Evolutionary conservation across 2,113 vertebrate species (phyloP), one percentile per base, ranked within the genome.

Genomic region (Gymnobelideus leadbeateri): DNA sequence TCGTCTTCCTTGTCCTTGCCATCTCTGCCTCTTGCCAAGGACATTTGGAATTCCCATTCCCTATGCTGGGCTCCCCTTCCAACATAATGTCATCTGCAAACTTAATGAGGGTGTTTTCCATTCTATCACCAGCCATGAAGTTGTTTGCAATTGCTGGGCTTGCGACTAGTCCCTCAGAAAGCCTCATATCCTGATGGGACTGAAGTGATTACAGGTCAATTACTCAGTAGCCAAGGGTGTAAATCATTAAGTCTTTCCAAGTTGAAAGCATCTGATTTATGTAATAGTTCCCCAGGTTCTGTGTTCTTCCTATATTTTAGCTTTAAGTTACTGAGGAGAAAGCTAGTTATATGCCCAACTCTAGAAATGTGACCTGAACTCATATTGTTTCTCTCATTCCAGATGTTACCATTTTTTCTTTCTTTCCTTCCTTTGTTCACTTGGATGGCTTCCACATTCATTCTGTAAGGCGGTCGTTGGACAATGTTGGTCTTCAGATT

Each of bases 401-500:
- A 68, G 31, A 4, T 68, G 31, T 0, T 68, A 4, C 61, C 61
- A 68, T 0, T 68, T 4, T 54, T 54, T 54, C 23, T 54, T 54
- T 54, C 23, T 6, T 31, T 61, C 55, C 12, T 31, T 61, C 53
- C 31, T 55, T 25, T 25, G 47, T 19, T 77, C 37, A 2, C 2
- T 7, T 0, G n/a, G n/a, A 8, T 21, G n/a, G 5, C n/a, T 84
- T 43, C 31, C 16, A 8, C n/a, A 8, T 7, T 77, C 4, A 0
- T 21, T 77, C 68, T 43, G 37, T 2, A 7, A 77, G 16, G 1
- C 16, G 2, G 16, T 77, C n/a, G 0, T 84, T 43, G n/a, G 19
- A 43, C 16, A 84, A 21, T 21, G n/a, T 43, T 16, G 31, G 12
- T 43, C 19, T 43, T 43, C 68, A 19, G 68, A 43, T 43, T 43